phyloP scores from a whole-genome alignment of 2,113 vertebrate genomes.

The Chaetodon trifascialis region DNA sequence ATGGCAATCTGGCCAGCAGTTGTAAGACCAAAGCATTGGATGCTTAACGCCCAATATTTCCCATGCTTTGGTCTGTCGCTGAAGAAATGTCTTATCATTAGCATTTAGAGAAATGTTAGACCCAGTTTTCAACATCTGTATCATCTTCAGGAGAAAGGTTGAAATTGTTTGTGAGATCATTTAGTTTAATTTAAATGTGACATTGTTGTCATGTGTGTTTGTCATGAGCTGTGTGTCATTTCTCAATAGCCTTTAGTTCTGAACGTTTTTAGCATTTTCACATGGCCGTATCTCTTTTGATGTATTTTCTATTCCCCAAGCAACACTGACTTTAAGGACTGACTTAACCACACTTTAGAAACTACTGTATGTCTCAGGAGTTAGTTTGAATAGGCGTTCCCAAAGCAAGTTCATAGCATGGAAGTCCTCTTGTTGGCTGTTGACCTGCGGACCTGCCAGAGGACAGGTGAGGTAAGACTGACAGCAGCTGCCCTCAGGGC shows the following conservation, averaged over 20 bases:
- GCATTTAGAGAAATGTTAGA: not conserved
- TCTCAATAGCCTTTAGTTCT: not conserved
- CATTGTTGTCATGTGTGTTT: not conserved
- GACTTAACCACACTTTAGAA: not conserved
- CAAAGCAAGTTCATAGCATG: conserved; percentile 54
- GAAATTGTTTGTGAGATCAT: not conserved
- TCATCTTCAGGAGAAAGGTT: not conserved
- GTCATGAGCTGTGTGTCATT: not conserved
- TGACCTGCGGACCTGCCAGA: conserved; percentile 71
- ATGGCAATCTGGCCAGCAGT: not conserved
- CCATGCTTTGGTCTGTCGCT: not conserved
- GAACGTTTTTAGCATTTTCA: not conserved
- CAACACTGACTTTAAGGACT: conserved; percentile 16
- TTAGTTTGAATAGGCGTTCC: conserved; percentile 44
- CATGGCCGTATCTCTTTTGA: not conserved
- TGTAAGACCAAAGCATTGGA: not conserved
- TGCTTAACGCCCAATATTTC: not conserved
- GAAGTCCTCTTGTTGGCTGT: conserved; percentile 69
- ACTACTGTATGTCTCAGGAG: conserved; percentile 1
- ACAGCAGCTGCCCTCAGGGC: conserved; percentile 16
- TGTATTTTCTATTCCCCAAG: conserved; percentile 16
- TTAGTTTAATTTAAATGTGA: conserved; percentile 1
- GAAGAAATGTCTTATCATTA: conserved; percentile 5
- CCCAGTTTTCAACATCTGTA: not conserved
- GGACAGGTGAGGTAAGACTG: conserved; percentile 80